phyloP scores from a whole-genome alignment of 2,113 vertebrate genomes.

The Hippocampus abdominalis region DNA sequence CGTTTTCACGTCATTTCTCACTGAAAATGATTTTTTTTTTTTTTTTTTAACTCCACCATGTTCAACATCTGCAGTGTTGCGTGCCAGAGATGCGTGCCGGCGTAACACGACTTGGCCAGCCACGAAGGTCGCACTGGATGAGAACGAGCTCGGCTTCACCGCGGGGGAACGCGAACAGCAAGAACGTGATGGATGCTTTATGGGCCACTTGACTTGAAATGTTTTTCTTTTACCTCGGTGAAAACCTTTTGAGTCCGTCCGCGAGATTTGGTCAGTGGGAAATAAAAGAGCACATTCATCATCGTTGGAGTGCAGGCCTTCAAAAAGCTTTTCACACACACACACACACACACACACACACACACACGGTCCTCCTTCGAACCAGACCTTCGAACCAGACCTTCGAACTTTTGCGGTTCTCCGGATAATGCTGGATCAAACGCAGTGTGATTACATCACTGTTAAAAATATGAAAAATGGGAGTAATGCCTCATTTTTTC shows the following conservation, averaged over 20 bases:
- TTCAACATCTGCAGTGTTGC: not conserved
- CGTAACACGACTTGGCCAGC: not conserved
- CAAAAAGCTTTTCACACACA: conserved; percentile 51
- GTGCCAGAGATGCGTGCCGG: not conserved
- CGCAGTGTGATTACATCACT: not conserved
- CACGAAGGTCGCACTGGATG: conserved; percentile 36
- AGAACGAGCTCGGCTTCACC: conserved; percentile 26
- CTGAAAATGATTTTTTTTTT: no score
- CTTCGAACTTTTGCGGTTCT: conserved; percentile 42
- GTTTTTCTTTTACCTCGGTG: conserved; percentile 47
- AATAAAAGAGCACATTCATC: conserved; percentile 33
- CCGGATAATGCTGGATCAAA: conserved; percentile 9
- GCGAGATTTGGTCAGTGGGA: conserved; percentile 27
- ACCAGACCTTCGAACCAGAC: not conserved
- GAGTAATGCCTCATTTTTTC: no score
- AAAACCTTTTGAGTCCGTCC: conserved; percentile 16
- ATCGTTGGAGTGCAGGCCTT: conserved; percentile 31
- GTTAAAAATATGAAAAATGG: not conserved
- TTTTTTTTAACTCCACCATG: no score
- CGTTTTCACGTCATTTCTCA: not conserved
- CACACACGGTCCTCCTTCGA: no score
- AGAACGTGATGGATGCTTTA: conserved; percentile 13
- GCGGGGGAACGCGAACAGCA: conserved; percentile 9
- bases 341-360: conserved; percentile 1
- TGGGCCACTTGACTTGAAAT: conserved; percentile 40